These are phyloP conservation scores for Eptatretus atami DNA, from an alignment of 2,797 vertebrate species.

Conservation along the genomic window DNA sequence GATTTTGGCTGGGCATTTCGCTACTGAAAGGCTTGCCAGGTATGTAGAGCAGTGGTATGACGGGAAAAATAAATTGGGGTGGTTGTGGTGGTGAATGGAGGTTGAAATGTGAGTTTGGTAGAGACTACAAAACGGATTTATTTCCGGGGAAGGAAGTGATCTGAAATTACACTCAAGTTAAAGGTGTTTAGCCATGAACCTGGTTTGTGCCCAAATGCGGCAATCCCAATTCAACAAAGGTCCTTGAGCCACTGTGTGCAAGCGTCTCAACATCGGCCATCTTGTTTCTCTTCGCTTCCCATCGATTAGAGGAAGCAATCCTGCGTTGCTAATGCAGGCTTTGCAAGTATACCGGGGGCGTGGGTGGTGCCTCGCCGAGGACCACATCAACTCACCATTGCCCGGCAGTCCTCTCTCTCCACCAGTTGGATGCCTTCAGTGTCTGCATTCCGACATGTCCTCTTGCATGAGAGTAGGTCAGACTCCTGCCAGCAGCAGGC, in stretches of 20 bases:
- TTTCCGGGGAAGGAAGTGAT: neutral
- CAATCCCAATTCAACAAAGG: no score
- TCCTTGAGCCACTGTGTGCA: no score
- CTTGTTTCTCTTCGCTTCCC: conserved; percentile 1
- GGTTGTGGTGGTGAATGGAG: no score
- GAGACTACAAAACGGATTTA: neutral
- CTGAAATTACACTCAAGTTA: no score
- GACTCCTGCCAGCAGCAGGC: conserved; percentile 54
- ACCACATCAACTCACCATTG: conserved; percentile 94
- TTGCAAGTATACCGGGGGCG: conserved; percentile 91
- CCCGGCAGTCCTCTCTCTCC: conserved; percentile 60
- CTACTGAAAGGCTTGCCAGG: conserved; percentile 89
- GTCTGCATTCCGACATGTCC: conserved; percentile 57
- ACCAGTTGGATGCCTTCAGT: conserved; percentile 53
- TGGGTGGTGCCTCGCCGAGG: conserved; percentile 78
- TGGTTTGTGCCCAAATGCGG: no score
- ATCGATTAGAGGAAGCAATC: conserved; percentile 53
- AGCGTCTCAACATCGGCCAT: no score
- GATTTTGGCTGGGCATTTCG: conserved; percentile 84
- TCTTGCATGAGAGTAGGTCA: conserved; percentile 80
- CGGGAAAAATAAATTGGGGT: no score
- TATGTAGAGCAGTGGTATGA: conserved; percentile 13
- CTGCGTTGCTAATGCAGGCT: conserved; percentile 86
- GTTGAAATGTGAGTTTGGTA: no score
- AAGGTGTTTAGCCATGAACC: no score